Base-by-base conservation (phyloP, 2,797 vertebrate species). In the Poeciliopsis infans region DNA sequence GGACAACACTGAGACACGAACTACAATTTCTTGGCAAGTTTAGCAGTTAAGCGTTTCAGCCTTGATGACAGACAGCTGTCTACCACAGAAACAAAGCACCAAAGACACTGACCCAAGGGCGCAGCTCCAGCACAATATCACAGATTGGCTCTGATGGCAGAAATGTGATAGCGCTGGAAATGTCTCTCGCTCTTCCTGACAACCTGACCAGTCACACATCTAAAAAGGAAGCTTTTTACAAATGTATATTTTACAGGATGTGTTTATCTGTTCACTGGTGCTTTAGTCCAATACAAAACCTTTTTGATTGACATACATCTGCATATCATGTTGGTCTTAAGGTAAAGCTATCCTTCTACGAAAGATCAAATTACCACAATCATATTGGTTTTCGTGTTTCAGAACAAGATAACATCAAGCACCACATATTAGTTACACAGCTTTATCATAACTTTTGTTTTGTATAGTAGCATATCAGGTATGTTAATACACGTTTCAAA, bases 231-330 rank as follows among this genome's bases (percentile, higher is more conserved):
- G 53, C 80, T 81, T 75, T 79, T 83, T 64, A 87, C 81, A 90
- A 85, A 86, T 51, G 75, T 79, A 85, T 74, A 87, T 85, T 92
- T 88, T 84, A 86, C 85, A 57, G 83, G 88, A 88, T 81, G 86
- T 87, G 84, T 85, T 86, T 88, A 74, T 85, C 87, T 82, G 57
- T 76, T 57, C 86, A 80, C 82, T 85, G n/a, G 5, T 23, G 18
- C 90, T 87, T 92, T 92, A 94, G 91, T 95, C 49, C 61, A 49
- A 78, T 61, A 94, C 91, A 95, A 94, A 90, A 79, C 79, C 69
- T 47, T 39, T 41, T 61, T 51, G 49, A 51, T 51, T 5, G 15
- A 7, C 16, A 64, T 80, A 87, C 88, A 89, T 90, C 91, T 91
- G 88, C 78, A 90, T 90, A 89, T 94, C 88, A 91, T 90, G 76